Evolutionary conservation across 2,888 invertebrate genomes (phyloP).

Genomic region (Leptinotarsa rubiginosa): DNA sequence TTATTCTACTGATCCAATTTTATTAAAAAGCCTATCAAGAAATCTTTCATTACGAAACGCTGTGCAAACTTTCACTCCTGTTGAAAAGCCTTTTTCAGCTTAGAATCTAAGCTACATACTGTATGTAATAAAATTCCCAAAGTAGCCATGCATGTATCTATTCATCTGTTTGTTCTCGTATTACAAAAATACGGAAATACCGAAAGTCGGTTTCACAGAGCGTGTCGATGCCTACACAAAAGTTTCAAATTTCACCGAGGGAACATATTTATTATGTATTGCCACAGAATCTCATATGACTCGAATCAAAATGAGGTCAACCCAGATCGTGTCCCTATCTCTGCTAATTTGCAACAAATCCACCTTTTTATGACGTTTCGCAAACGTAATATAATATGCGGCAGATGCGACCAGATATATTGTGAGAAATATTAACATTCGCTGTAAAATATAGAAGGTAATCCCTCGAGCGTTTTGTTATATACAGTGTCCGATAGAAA

Average conservation of each 20-base stretch:
- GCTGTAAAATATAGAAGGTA: background rate
- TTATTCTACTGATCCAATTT: no score
- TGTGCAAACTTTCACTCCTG: background rate
- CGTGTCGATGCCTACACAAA: constrained; percentile 31
- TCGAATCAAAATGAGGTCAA: constrained; percentile 38
- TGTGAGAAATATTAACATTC: background rate
- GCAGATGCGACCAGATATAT: constrained; percentile 37
- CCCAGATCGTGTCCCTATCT: constrained; percentile 31
- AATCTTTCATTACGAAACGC: background rate
- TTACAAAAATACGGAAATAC: constrained; percentile 42
- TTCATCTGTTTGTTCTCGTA: constrained; percentile 31
- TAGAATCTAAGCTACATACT: background rate
- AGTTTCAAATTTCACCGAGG: constrained; percentile 39
- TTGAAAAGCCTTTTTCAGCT: background rate
- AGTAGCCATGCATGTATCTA: constrained; percentile 9
- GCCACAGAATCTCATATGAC: constrained; percentile 36
- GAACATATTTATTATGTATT: constrained; percentile 29
- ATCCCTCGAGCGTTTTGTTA: background rate
- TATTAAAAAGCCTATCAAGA: no score
- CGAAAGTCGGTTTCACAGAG: constrained; percentile 36
- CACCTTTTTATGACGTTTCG: constrained; percentile 23
- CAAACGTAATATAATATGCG: constrained; percentile 36
- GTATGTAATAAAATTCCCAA: constrained; percentile 4
- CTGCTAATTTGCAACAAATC: constrained; percentile 42
- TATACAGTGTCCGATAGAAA: background rate